Percentiles rank a stretch among this genome's conserved stretches.
Conservation (phyloP, 2,888 invertebrate species). For the Drosophila anceps region DNA sequence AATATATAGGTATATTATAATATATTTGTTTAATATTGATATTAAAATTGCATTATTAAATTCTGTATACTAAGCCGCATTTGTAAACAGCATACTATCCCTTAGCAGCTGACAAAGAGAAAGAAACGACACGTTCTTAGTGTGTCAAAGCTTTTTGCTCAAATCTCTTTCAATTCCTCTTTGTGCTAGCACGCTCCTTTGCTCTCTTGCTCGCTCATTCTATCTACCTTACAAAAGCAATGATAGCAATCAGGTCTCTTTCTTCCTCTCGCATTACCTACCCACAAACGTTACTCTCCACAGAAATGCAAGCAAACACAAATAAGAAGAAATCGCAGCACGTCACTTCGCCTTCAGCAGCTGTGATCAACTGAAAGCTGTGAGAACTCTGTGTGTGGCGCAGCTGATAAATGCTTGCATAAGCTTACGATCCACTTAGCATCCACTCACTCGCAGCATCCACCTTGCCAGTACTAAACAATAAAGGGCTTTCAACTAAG, state of each 20-base stretch:
- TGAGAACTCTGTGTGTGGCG: neutral
- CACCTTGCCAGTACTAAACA: slow-evolving; percentile 2
- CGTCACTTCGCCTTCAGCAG: slow-evolving; percentile 20
- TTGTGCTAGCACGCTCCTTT: neutral
- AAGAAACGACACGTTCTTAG: neutral
- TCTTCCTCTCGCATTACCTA: slow-evolving; percentile 18
- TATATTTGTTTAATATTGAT: neutral
- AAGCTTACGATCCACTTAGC: slow-evolving; percentile 48
- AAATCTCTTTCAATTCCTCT: neutral
- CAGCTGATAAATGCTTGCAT: slow-evolving; percentile 12
- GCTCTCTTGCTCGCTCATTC: neutral
- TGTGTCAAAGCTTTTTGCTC: slow-evolving; percentile 8
- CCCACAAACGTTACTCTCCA: slow-evolving; percentile 11
- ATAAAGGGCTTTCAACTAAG: slow-evolving; percentile 58
- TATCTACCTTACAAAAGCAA: neutral
- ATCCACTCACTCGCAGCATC: slow-evolving; percentile 19
- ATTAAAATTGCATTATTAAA: neutral
- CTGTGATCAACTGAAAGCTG: slow-evolving; percentile 43
- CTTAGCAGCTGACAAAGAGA: neutral
- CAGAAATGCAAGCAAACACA: neutral
- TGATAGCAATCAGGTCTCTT: neutral
- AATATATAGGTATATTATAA: neutral
- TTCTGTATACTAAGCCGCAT: neutral
- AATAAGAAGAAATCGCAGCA: neutral
- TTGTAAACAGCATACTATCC: neutral